Percentiles rank a stretch among this genome's conserved stretches.
These are phyloP conservation scores for Tetrao urogallus DNA, from an alignment of 2,113 vertebrate genomes.

Conservation along the genomic window DNA sequence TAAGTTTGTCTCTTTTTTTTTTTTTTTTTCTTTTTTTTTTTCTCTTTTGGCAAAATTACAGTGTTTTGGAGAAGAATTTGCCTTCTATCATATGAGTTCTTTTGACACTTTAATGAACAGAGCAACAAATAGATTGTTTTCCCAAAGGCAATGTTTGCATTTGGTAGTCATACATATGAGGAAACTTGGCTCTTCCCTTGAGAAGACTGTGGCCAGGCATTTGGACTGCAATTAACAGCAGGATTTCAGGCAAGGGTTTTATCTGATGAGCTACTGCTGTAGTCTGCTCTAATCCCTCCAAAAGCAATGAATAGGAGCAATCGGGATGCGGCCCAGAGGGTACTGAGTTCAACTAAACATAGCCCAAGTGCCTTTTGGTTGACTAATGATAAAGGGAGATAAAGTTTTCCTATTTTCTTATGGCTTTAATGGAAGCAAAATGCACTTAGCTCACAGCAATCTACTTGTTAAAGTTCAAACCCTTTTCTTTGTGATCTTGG, in stretches of 20 bases:
- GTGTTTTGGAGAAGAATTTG: background rate
- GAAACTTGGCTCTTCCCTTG: background rate
- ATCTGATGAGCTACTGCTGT: conserved; percentile 1
- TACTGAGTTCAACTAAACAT: conserved; percentile 41
- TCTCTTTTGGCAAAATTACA: background rate
- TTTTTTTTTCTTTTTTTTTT: background rate
- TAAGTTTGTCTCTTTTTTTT: background rate
- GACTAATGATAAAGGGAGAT: conserved; percentile 20
- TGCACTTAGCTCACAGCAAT: background rate
- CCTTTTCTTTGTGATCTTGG: background rate
- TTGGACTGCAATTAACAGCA: background rate
- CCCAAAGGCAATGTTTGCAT: background rate
- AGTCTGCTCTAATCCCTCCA: conserved; percentile 13
- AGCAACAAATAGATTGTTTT: background rate
- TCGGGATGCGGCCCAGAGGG: conserved; percentile 25
- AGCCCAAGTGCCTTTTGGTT: background rate
- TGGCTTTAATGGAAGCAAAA: background rate
- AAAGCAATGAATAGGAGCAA: background rate
- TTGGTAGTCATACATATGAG: background rate
- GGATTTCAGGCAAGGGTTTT: conserved; percentile 15
- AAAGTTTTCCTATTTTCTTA: background rate
- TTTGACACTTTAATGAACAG: background rate
- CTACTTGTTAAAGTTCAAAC: background rate
- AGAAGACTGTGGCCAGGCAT: background rate
- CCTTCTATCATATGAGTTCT: background rate